Evolutionary conservation across 2,797 vertebrate genomes (phyloP), one percentile per base, ranked within the genome.

Genomic region (Merluccius polli): DNA sequence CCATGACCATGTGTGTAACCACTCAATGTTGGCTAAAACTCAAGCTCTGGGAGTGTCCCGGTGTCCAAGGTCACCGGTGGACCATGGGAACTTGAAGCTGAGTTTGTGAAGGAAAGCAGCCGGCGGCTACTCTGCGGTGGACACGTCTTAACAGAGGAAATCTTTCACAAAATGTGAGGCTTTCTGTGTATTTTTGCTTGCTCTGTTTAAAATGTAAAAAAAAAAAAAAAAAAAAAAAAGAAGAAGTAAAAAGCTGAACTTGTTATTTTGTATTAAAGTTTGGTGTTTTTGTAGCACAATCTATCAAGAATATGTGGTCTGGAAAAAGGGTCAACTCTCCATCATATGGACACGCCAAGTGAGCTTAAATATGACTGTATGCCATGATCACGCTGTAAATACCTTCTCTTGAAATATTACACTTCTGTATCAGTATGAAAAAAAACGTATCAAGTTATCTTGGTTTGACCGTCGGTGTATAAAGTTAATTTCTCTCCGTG

Each of bases 211-310:
- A 75, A 73, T 71, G 84, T 3, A 27, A 32, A 16, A 27, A 73
- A 77, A 38, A 59, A 72, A 71, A 31, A 35, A 18, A 79, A 75
- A 10, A 9, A 73, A 71, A 13, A 38, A 73, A 16, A 76, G n/a
- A 0, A 2, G 3, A 2, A 44, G 36, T 9, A 52, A 11, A 24
- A 63, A 8, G 52, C 52, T 63, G 52, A 63, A 65, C n/a, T 1
- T 27, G 21, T 85, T 78, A 87, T 91, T 90, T 92, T 88, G 76
- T 89, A 85, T 86, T 72, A 80, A 77, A 78, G 86, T 89, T 87
- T 73, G 74, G 78, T 87, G 86, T 84, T 85, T 90, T 88, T 85
- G 84, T 91, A 87, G 88, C 86, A 81, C 73, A 84, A 78, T 76
- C 72, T 82, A 73, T 70, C 78, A 72, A 86, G 74, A 79, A 78